Conservation (phyloP, 2,797 vertebrate species). For the Neosilurus hyrtlii region DNA sequence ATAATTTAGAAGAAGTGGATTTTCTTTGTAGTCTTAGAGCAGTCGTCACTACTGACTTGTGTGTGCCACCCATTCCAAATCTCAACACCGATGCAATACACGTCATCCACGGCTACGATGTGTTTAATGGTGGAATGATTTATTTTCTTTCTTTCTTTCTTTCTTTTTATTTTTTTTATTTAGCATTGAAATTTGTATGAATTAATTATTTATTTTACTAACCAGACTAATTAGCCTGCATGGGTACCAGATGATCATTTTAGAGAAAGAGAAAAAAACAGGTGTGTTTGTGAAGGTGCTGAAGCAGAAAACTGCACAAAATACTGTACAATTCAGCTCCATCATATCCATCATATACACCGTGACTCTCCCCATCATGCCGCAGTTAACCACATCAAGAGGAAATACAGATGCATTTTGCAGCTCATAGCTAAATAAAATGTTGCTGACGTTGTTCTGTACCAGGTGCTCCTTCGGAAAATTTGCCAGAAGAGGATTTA, state of each 20-base stretch:
- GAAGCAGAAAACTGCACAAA: background rate
- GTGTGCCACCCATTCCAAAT: background rate
- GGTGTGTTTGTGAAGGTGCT: background rate
- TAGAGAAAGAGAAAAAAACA: background rate
- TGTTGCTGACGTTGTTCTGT: background rate
- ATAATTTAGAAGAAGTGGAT: no score
- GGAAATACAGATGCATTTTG: background rate
- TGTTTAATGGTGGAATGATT: no score
- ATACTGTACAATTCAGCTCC: background rate
- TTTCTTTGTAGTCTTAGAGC: no score
- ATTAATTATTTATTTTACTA: background rate
- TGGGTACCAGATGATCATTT: background rate
- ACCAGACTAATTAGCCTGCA: background rate
- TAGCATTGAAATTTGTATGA: no score
- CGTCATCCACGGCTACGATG: background rate
- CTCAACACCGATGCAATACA: no score
- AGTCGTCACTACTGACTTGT: background rate
- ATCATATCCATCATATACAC: no score
- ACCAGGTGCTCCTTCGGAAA: background rate
- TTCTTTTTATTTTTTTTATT: no score
- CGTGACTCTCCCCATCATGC: background rate
- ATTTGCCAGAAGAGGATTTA: background rate
- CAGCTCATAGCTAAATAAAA: background rate
- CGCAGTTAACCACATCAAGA: background rate
- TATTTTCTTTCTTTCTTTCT: no score